Evolutionary conservation across 1,140 invertebrate species (phyloP), one percentile per base, ranked within the genome.

Genomic region (Euschistus heros): DNA sequence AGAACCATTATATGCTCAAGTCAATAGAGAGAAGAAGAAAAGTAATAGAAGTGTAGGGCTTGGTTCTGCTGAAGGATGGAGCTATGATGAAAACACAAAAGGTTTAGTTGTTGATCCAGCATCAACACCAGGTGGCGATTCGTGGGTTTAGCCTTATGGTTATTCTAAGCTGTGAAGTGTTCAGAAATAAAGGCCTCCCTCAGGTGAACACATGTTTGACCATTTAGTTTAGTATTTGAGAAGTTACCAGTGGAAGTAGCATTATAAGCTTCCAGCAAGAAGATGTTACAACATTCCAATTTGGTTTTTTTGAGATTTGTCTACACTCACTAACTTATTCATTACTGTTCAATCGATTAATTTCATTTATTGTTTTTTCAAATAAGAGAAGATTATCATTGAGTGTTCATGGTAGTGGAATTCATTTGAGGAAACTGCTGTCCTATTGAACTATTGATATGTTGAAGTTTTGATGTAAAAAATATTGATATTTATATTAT

Each of bases 1-100:
- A 71, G 86, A 88, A 77, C 86, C 86, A 69, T 78, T 89, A 47
- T 89, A 89, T 76, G 86, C 86, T 74, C 86, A 88, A 80, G 86
- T 89, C 69, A 88, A 89, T 74, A 81, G 86, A 75, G 86, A 87
- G 74, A 87, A 86, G 78, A 88, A 88, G 75, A 84, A 85, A 72
- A 85, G 84, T 74, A 80, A 83, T 65, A 82, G 82, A 72, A 79
- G 76, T 71, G 79, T 79, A 72, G 73, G 77, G 71, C 73, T 77
- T 71, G 74, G 75, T 72, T 73, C 74, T 71, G 73, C 74, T 72
- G 71, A 72, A 68, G 72, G 71, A 66, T 76, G 75, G 62, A 75
- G 74, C 30, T 70, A 75, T 64, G 69, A 73, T 52, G 72, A 73
- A 65, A 75, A 75, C 46, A 69, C 74, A 60, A 70, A 72, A 37